These are phyloP conservation scores for Nemotelus nigrinus DNA, from an alignment of 2,888 invertebrate species.

Conservation along the genomic window DNA sequence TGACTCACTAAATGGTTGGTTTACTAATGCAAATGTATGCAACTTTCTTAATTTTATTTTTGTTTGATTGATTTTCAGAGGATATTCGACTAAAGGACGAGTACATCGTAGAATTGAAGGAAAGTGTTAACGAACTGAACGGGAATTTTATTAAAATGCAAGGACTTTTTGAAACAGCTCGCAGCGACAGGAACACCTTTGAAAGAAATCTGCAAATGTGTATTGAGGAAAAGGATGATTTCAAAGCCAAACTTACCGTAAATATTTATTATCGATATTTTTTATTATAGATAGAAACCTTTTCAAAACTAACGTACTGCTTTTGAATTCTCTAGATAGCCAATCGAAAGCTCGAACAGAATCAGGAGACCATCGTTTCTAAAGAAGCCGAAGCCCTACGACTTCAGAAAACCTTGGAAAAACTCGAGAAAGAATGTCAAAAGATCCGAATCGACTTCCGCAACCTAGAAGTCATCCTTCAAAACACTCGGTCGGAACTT, in stretches of 20 bases:
- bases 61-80: conserved; percentile 53
- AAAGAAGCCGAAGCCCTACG: conserved; percentile 80
- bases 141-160: conserved; percentile 63
- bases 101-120: conserved; percentile 61
- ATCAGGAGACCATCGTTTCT: conserved; percentile 80
- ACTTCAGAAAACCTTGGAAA: conserved; percentile 73
- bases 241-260: conserved; percentile 79
- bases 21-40: not conserved
- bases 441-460: conserved; percentile 68
- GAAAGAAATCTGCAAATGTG: conserved; percentile 77
- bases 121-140: conserved; percentile 60
- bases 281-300: not conserved
- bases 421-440: conserved; percentile 78
- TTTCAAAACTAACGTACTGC: not conserved
- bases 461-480: conserved; percentile 59
- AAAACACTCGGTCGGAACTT: conserved; percentile 63
- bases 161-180: conserved; percentile 77
- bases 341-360: conserved; percentile 78
- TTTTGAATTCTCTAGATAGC: conserved; percentile 61
- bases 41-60: not conserved
- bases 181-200: conserved; percentile 80
- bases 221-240: conserved; percentile 74
- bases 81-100: conserved; percentile 62
- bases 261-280: conserved; percentile 53
- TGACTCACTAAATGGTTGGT: conserved; percentile 30